Percentiles rank a stretch among this genome's conserved stretches.
Conservation (phyloP, 92 coral and sea anemone species). For the Palythoa grandis region DNA sequence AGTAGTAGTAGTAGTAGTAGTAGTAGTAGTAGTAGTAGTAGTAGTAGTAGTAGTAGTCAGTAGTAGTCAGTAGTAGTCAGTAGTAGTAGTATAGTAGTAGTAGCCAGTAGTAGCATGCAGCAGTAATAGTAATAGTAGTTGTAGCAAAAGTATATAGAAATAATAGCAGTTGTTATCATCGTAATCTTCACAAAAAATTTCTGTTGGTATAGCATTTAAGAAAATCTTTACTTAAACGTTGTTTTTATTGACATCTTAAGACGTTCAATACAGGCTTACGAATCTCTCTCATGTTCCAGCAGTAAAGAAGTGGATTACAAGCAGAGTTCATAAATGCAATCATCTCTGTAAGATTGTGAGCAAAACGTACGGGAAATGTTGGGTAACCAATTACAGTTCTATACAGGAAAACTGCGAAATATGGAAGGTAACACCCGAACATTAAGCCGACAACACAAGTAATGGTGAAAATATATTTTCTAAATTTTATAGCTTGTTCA, state of each 20-base stretch:
- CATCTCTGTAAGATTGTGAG: conserved; percentile 26
- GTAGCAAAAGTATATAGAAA: too few species aligned
- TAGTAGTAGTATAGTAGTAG: too few species aligned
- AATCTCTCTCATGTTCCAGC: conserved; percentile 17
- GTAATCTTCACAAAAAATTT: too few species aligned
- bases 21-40: too few species aligned
- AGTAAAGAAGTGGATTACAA: conserved; percentile 18
- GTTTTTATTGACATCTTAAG: background rate
- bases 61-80: too few species aligned
- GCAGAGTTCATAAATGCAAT: conserved; percentile 30
- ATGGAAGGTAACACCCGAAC: conserved; percentile 26
- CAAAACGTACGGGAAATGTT: background rate
- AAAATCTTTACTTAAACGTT: background rate
- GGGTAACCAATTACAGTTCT: conserved; percentile 8
- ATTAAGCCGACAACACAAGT: conserved; percentile 26
- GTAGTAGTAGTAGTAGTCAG: too few species aligned
- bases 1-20: too few species aligned
- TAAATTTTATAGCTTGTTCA: background rate
- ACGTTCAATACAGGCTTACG: background rate
- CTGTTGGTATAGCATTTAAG: too few species aligned
- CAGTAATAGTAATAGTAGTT: too few species aligned
- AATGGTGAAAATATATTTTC: conserved; percentile 18
- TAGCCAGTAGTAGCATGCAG: too few species aligned
- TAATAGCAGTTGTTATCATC: too few species aligned
- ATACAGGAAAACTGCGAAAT: conserved; percentile 11